Percentiles rank a stretch among this genome's conserved stretches.
phyloP scores from a whole-genome alignment of 2,797 vertebrate genomes.

The Phalanger gymnotis region DNA sequence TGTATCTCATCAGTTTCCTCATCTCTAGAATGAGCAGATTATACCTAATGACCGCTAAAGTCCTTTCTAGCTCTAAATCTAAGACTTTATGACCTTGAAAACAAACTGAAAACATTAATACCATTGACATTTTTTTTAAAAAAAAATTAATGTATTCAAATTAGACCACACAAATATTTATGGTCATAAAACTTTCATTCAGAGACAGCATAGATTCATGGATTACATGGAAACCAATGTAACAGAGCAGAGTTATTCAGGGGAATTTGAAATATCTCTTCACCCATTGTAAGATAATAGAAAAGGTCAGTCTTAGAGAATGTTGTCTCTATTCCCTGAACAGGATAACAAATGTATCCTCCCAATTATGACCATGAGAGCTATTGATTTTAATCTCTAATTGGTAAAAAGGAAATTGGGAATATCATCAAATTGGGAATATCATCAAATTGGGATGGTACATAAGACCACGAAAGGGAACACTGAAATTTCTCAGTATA shows the following conservation, averaged over 20 bases:
- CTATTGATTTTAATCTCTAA: background rate
- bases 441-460: conserved; percentile 19
- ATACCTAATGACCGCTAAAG: background rate
- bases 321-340: background rate
- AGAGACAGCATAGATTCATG: background rate
- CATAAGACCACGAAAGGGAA: background rate
- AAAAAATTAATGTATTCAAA: background rate
- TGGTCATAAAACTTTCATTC: background rate
- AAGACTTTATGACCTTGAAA: background rate
- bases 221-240: background rate
- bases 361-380: conserved; percentile 12
- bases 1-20: background rate
- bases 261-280: background rate
- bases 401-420: conserved; percentile 21
- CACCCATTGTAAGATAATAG: background rate
- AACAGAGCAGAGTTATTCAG: background rate
- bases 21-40: background rate
- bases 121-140: background rate
- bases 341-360: background rate
- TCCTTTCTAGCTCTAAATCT: background rate
- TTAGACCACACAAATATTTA: background rate
- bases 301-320: background rate
- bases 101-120: background rate
- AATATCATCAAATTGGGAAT: conserved; percentile 22
- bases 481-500: background rate